phyloP scores from a whole-genome alignment of 2,888 invertebrate genomes.

The Ophion ellenae region DNA sequence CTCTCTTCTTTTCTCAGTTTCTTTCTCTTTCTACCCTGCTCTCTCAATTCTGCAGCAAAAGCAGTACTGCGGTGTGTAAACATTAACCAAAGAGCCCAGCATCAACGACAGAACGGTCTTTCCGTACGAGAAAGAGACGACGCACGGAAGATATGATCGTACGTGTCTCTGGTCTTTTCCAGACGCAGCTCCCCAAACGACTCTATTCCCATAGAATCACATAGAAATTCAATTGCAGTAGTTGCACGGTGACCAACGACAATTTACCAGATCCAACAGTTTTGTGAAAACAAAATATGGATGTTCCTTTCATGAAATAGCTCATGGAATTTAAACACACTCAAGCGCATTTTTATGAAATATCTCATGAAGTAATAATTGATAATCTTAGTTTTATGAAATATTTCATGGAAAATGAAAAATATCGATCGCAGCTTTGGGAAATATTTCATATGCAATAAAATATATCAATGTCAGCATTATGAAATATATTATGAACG shows the following conservation, averaged over 20 bases:
- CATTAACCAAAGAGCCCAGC: slow-evolving; percentile 72
- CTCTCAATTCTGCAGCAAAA: slow-evolving; percentile 46
- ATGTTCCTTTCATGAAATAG: not conserved
- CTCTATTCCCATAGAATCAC: not conserved
- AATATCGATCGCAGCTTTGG: not conserved
- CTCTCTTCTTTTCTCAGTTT: slow-evolving; percentile 37
- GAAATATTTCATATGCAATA: not conserved
- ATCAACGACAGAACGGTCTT: slow-evolving; percentile 28
- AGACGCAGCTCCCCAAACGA: slow-evolving; percentile 20
- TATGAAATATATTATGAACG: not conserved
- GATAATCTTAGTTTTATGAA: not conserved
- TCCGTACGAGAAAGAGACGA: slow-evolving; percentile 69
- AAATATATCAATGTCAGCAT: not conserved
- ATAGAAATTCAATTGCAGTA: not conserved
- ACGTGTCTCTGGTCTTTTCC: not conserved
- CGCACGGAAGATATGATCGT: slow-evolving; percentile 35
- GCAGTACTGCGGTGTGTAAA: slow-evolving; percentile 78
- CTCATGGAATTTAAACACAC: not conserved
- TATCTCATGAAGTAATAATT: not conserved
- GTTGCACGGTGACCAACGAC: not conserved
- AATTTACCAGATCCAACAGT: not conserved
- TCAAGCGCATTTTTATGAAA: not conserved
- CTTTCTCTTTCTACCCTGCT: slow-evolving; percentile 63
- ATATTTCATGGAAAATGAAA: not conserved
- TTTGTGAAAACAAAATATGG: not conserved